phyloP scores from a whole-genome alignment of 2,797 vertebrate species.

The Allobates femoralis region DNA sequence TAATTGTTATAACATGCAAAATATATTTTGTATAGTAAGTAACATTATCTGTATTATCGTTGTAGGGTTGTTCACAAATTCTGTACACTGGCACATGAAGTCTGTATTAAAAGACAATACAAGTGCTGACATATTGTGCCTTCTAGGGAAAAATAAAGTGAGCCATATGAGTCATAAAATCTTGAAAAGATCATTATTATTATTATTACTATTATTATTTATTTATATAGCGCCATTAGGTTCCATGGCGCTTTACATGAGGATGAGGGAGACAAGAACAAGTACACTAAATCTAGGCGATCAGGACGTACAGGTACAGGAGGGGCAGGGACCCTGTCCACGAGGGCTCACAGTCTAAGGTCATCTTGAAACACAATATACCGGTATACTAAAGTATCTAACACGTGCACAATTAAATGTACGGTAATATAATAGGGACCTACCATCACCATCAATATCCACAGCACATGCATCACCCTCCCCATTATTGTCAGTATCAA shows the following conservation, averaged over 20 bases:
- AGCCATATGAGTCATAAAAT: background rate
- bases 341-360: too few relatives aligned
- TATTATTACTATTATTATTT: too few relatives aligned
- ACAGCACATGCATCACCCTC: conserved; percentile 94
- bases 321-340: too few relatives aligned
- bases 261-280: too few relatives aligned
- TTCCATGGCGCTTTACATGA: too few relatives aligned
- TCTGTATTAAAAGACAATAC: background rate
- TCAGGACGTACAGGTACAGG: too few relatives aligned
- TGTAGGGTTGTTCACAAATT: background rate
- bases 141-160: background rate
- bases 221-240: too few relatives aligned
- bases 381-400: background rate
- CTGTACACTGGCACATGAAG: background rate
- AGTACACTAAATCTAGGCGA: too few relatives aligned
- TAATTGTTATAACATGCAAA: background rate
- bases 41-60: background rate
- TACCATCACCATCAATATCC: conserved; percentile 99
- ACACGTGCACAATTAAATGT: background rate
- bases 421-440: conserved; percentile 54
- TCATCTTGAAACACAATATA: background rate
- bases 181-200: background rate
- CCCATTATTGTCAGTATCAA: conserved; percentile 92
- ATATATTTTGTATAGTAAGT: background rate
- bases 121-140: background rate